Conservation (phyloP, 2,797 vertebrate species). For the Sebastes melanostomus region DNA sequence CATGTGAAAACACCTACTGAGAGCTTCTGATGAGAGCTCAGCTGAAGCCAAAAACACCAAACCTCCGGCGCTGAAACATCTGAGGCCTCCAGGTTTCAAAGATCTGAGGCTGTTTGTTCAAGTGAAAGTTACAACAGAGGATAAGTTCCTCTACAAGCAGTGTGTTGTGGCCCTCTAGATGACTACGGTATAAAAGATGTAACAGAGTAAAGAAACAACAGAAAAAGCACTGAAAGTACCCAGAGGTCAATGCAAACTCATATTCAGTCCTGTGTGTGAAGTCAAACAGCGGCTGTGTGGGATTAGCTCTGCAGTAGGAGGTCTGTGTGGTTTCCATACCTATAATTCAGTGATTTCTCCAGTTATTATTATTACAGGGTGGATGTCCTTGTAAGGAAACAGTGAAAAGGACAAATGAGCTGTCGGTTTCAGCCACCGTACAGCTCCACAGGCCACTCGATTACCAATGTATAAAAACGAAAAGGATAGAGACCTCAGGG, state of each 20-base stretch:
- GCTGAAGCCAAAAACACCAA: background rate
- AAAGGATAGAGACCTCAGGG: background rate
- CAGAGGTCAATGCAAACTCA: slow-evolving; percentile 9
- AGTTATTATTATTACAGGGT: slow-evolving; percentile 35
- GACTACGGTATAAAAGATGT: background rate
- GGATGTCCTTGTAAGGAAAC: slow-evolving; percentile 10
- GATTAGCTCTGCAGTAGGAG: slow-evolving; percentile 7
- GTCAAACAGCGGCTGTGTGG: background rate
- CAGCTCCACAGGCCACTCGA: background rate
- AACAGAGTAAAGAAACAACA: background rate
- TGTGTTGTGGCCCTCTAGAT: no score
- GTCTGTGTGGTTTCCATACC: slow-evolving; percentile 2
- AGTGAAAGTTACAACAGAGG: background rate
- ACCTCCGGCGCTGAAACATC: background rate
- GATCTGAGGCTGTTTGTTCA: background rate
- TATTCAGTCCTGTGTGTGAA: background rate
- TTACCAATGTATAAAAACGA: background rate
- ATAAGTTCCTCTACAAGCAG: background rate
- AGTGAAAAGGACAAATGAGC: slow-evolving; percentile 20
- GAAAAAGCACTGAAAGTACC: background rate
- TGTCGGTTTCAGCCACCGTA: background rate
- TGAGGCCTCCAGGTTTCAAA: background rate
- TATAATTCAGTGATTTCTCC: slow-evolving; percentile 18
- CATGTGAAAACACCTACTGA: background rate
- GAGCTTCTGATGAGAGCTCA: background rate